Conservation (phyloP, 2,888 invertebrate genomes). For the Nephrotoma guestfalica region DNA sequence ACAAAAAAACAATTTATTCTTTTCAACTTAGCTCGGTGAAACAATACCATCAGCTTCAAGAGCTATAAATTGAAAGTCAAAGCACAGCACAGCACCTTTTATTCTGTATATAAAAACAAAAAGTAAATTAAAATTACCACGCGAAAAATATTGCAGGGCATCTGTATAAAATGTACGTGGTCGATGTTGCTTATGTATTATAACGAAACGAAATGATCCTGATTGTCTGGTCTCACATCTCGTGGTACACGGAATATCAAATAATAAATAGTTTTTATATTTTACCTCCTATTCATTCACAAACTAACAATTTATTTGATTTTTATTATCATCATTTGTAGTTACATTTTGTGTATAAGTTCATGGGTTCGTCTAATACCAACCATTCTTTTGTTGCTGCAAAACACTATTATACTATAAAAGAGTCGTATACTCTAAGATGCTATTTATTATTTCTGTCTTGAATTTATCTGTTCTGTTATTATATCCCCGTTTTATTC, state of each 20-base stretch:
- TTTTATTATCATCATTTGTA: not conserved
- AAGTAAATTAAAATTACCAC: not conserved
- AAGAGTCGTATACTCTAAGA: not conserved
- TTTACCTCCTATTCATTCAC: not conserved
- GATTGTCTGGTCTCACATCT: not conserved
- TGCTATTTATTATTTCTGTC: not conserved
- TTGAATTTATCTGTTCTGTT: not conserved
- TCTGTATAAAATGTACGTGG: not conserved
- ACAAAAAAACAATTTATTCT: not conserved
- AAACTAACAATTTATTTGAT: not conserved
- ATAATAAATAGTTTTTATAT: not conserved
- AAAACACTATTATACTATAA: not conserved
- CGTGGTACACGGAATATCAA: not conserved
- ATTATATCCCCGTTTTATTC: not conserved
- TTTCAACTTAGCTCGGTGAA: not conserved
- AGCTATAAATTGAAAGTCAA: not conserved
- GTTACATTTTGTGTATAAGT: not conserved
- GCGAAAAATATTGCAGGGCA: not conserved
- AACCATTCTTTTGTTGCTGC: not conserved
- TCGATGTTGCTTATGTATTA: not conserved
- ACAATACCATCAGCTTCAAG: not conserved
- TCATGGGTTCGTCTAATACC: not conserved
- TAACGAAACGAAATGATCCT: not conserved
- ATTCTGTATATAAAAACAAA: not conserved
- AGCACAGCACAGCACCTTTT: not conserved